Evolutionary conservation across 2,888 invertebrate genomes (phyloP).

Genomic region (Cetonia aurata): DNA sequence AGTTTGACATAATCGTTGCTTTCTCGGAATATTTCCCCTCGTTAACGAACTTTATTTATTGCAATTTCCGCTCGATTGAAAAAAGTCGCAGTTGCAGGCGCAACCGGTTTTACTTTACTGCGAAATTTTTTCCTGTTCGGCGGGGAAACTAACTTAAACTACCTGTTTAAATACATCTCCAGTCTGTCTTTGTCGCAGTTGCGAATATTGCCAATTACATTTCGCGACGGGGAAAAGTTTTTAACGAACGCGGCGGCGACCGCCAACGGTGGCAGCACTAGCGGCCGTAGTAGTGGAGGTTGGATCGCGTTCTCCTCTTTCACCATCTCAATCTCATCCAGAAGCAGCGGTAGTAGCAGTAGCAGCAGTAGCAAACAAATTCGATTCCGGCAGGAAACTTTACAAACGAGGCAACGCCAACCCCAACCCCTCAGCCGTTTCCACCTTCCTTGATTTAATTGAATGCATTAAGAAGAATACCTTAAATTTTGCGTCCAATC

Average conservation of each 20-base stretch:
- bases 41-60: no score
- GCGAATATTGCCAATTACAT: constrained; percentile 40
- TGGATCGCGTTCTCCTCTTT: not conserved
- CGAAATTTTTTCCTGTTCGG: not conserved
- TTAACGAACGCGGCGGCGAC: constrained; percentile 34
- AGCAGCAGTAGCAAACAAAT: constrained; percentile 25
- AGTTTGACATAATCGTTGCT: no score
- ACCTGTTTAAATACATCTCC: constrained; percentile 38
- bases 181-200: constrained; percentile 31
- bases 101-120: no score
- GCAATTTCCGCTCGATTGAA: no score
- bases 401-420: constrained; percentile 21
- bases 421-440: not conserved
- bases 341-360: no score
- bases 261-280: constrained; percentile 1
- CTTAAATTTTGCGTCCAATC: constrained; percentile 36
- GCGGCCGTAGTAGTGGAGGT: not conserved
- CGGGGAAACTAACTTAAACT: constrained; percentile 36
- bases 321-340: constrained; percentile 18
- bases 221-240: constrained; percentile 33
- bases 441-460: constrained; percentile 23
- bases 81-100: not conserved
- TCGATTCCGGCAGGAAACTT: constrained; percentile 35
- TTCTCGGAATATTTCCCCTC: no score
- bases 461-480: constrained; percentile 40